These are phyloP conservation scores for Ctenosaura bakeri DNA, from an alignment of 2,797 vertebrate genomes.

Conservation along the genomic window DNA sequence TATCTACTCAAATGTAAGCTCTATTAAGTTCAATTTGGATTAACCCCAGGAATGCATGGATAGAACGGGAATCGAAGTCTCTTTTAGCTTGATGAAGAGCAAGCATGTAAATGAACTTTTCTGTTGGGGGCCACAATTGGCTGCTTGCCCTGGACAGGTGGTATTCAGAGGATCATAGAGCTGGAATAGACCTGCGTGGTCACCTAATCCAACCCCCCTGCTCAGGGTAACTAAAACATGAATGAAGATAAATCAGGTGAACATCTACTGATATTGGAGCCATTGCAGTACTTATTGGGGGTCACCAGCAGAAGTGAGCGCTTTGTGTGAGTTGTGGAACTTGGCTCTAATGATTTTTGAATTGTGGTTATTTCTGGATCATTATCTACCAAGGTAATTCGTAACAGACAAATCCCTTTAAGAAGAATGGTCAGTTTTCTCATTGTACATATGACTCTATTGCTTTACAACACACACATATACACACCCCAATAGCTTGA, in stretches of 20 bases:
- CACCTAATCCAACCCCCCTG: neutral
- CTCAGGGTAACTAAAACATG: neutral
- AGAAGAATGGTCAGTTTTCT: constrained; percentile 44
- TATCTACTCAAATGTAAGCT: neutral
- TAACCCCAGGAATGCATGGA: neutral
- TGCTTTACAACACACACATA: constrained; percentile 45
- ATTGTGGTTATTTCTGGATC: constrained; percentile 34
- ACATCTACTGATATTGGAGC: neutral
- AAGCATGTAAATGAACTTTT: neutral
- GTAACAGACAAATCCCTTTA: constrained; percentile 53
- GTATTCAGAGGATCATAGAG: neutral
- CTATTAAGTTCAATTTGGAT: neutral
- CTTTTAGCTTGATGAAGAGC: neutral
- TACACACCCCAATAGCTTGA: neutral
- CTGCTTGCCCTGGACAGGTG: neutral
- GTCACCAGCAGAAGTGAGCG: neutral
- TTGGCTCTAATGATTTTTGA: constrained; percentile 1
- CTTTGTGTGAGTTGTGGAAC: neutral
- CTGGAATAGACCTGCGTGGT: neutral
- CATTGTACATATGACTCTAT: constrained; percentile 35
- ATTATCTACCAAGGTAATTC: constrained; percentile 41
- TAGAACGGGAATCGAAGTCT: neutral
- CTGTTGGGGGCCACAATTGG: neutral
- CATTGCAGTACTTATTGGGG: neutral
- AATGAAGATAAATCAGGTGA: neutral